Conservation (phyloP, 1,140 invertebrate genomes). For the Cydia amplana region DNA sequence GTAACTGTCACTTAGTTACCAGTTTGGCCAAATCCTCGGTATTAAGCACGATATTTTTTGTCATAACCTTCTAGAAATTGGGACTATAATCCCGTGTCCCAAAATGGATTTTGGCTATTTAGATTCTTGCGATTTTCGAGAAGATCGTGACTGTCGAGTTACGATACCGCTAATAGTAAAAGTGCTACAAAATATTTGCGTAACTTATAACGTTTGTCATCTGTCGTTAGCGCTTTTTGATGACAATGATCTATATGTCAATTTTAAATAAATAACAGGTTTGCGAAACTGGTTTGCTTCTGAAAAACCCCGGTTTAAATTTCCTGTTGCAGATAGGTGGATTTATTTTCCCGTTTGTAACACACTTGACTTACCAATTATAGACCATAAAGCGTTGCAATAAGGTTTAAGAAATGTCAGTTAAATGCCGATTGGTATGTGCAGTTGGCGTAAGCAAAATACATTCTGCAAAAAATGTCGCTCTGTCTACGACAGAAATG, state of each 20-base stretch:
- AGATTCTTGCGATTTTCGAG: not conserved
- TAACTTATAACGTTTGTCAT: not conserved
- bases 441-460: not conserved
- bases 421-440: too few species aligned
- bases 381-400: not conserved
- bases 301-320: not conserved
- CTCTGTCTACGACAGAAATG: not conserved
- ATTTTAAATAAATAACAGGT: constrained; percentile 8
- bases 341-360: not conserved
- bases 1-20: not conserved
- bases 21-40: not conserved
- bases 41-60: not conserved
- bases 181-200: not conserved
- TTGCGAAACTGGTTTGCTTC: not conserved
- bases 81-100: not conserved
- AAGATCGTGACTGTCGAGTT: constrained; percentile 6
- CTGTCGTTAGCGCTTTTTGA: not conserved
- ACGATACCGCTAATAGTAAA: not conserved
- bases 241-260: constrained; percentile 9
- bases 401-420: too few species aligned
- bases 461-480: not conserved
- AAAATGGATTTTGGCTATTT: not conserved
- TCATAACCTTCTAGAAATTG: not conserved
- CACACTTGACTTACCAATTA: not conserved
- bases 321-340: not conserved